Evolutionary conservation across 2,797 vertebrate genomes (phyloP).

Genomic region (Sebastolobus altivelis): DNA sequence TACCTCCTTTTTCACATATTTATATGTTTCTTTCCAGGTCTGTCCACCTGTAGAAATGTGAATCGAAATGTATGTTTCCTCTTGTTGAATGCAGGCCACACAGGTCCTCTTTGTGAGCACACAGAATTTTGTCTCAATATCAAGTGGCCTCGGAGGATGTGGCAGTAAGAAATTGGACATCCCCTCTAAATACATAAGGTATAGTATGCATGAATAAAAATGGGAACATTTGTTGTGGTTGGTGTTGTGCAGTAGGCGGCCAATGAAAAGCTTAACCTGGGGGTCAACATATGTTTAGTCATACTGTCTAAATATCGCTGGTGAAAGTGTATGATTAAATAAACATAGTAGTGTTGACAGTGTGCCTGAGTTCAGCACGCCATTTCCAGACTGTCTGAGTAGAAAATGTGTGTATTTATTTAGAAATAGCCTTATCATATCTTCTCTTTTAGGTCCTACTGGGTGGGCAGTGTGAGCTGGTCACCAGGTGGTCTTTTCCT

Average conservation of each 20-base stretch:
- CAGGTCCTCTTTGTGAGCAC: slow-evolving; percentile 93
- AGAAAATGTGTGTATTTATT: slow-evolving; percentile 15
- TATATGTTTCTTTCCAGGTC: not conserved
- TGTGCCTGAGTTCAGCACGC: not conserved
- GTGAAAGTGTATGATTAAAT: not conserved
- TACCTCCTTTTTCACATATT: not conserved
- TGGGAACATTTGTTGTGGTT: not conserved
- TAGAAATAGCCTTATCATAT: not conserved
- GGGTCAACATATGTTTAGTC: not conserved
- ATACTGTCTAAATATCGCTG: not conserved
- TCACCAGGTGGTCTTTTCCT: slow-evolving; percentile 91
- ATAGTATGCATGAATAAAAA: slow-evolving; percentile 5
- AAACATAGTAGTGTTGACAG: not conserved
- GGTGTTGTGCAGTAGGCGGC: not conserved
- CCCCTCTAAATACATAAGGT: slow-evolving; percentile 91
- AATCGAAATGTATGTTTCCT: slow-evolving; percentile 2
- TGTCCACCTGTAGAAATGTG: not conserved
- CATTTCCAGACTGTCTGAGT: not conserved
- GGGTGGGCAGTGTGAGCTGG: slow-evolving; percentile 94
- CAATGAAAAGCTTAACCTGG: not conserved
- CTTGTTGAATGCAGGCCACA: slow-evolving; percentile 85
- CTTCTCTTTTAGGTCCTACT: slow-evolving; percentile 90
- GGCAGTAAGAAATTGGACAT: slow-evolving; percentile 87
- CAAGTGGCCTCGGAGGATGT: slow-evolving; percentile 91
- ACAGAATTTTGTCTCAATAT: slow-evolving; percentile 89